phyloP scores from a whole-genome alignment of 2,113 vertebrate species.

The Anolis carolinensis region DNA sequence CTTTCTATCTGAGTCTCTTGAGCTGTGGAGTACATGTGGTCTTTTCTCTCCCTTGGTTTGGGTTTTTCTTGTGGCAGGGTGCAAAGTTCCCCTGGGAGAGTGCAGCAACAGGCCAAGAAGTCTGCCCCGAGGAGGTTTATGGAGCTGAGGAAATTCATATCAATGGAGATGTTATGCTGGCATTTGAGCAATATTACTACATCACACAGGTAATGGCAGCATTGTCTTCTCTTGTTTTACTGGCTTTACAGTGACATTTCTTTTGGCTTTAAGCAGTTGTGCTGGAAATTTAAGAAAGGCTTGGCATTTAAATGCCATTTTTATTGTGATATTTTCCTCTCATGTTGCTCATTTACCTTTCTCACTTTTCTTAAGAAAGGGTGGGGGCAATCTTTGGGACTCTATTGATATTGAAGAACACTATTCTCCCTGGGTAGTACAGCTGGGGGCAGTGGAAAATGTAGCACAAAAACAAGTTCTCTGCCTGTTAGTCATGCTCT shows the following conservation, averaged over 20 bases:
- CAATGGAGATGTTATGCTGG: constrained; percentile 87
- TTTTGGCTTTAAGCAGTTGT: not conserved
- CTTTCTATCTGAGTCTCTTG: fast-evolving
- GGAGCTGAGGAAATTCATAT: constrained; percentile 90
- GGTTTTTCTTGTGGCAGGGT: constrained; percentile 75
- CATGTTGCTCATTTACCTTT: fast-evolving
- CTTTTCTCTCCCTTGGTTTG: fast-evolving
- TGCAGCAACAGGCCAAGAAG: constrained; percentile 85
- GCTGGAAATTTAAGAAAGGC: not conserved
- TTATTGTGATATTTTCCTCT: not conserved
- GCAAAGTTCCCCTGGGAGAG: constrained; percentile 97
- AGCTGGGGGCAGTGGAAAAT: not conserved
- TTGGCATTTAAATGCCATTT: not conserved
- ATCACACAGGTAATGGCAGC: constrained; percentile 75
- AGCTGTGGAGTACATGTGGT: too few relatives aligned
- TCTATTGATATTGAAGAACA: not conserved
- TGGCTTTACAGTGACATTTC: not conserved
- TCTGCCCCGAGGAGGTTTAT: constrained; percentile 88
- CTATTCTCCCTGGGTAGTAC: too few relatives aligned
- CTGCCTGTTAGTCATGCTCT: not conserved
- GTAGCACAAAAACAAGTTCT: not conserved
- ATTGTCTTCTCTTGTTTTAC: fast-evolving
- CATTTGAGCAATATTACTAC: constrained; percentile 88
- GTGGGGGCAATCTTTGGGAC: not conserved
- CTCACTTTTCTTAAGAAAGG: not conserved